A percentile compares a stretch with the other conserved stretches of the same genome.
phyloP scores from a whole-genome alignment of 2,113 vertebrate genomes.

The Lethenteron camtschaticum region DNA sequence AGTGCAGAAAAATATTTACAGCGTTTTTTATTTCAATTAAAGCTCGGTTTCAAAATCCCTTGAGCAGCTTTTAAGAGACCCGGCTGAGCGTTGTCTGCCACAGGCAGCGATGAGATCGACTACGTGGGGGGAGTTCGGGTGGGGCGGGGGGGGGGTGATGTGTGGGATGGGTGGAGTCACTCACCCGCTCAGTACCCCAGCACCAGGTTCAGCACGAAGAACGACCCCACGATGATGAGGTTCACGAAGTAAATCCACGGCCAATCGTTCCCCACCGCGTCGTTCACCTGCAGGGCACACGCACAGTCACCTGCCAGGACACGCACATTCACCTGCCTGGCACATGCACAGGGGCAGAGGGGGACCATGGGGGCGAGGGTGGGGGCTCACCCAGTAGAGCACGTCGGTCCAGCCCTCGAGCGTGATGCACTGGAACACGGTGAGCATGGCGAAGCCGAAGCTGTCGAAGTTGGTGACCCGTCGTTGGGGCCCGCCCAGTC shows the following conservation, averaged over 20 bases:
- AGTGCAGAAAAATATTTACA: too few relatives aligned
- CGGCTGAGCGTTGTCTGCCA: too few relatives aligned
- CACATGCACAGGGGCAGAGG: not conserved
- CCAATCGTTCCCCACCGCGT: slow-evolving; percentile 93
- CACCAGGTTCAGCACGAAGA: slow-evolving; percentile 87
- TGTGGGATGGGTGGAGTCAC: slow-evolving; percentile 7
- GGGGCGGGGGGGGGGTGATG: too few relatives aligned
- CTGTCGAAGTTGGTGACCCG: slow-evolving; percentile 3
- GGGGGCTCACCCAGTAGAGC: slow-evolving; percentile 22
- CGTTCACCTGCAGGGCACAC: slow-evolving; percentile 46
- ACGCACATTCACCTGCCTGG: too few relatives aligned
- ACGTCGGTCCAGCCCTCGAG: slow-evolving; percentile 4
- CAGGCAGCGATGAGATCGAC: too few relatives aligned
- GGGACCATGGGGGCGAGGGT: not conserved
- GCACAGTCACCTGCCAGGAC: too few relatives aligned
- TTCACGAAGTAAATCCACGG: slow-evolving; percentile 88
- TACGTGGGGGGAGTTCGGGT: too few relatives aligned
- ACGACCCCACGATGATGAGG: slow-evolving; percentile 76
- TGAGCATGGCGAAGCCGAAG: slow-evolving; percentile 3
- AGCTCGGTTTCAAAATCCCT: too few relatives aligned
- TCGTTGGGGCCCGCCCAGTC: slow-evolving; percentile 2
- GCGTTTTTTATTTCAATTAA: too few relatives aligned
- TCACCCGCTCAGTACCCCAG: slow-evolving; percentile 85
- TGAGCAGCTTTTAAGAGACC: too few relatives aligned
- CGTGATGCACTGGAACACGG: slow-evolving; percentile 3